phyloP scores from a whole-genome alignment of 2,113 vertebrate genomes.

The Henicopernis longicauda region DNA sequence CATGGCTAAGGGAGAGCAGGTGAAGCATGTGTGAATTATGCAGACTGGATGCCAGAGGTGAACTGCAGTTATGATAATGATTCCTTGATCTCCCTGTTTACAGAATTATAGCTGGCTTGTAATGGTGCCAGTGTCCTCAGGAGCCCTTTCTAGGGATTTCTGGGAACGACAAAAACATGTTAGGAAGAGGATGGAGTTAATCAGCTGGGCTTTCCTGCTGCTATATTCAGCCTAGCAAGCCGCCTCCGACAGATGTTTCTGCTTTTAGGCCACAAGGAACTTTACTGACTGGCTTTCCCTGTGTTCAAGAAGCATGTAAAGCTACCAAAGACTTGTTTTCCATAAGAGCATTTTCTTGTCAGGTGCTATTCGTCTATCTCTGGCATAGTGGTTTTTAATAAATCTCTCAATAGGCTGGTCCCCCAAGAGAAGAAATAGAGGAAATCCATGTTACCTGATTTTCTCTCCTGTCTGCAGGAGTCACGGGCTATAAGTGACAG shows the following conservation, averaged over 20 bases:
- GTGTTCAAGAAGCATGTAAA: slow-evolving; percentile 13
- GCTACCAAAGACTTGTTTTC: not conserved
- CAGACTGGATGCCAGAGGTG: not conserved
- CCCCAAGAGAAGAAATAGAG: not conserved
- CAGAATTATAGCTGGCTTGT: slow-evolving; percentile 25
- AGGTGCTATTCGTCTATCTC: not conserved
- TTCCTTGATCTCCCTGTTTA: slow-evolving; percentile 42
- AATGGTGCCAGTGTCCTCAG: slow-evolving; percentile 49
- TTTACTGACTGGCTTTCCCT: slow-evolving; percentile 19
- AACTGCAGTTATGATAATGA: slow-evolving; percentile 2
- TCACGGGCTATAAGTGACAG: rapidly evolving
- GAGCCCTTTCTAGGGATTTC: slow-evolving; percentile 61
- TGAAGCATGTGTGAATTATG: not conserved
- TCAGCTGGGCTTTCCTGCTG: slow-evolving; percentile 59
- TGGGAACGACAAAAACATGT: slow-evolving; percentile 28
- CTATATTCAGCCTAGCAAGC: slow-evolving; percentile 58
- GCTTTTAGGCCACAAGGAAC: slow-evolving; percentile 49
- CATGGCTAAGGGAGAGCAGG: not conserved
- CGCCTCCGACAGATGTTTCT: slow-evolving; percentile 49
- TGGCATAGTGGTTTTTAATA: not conserved
- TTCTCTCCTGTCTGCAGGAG: not conserved
- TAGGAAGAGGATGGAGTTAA: slow-evolving; percentile 62
- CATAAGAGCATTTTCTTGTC: not conserved
- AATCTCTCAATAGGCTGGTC: not conserved
- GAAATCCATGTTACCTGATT: not conserved